Conservation (phyloP, 2,888 invertebrate genomes). For the Zonitis immaculata region DNA sequence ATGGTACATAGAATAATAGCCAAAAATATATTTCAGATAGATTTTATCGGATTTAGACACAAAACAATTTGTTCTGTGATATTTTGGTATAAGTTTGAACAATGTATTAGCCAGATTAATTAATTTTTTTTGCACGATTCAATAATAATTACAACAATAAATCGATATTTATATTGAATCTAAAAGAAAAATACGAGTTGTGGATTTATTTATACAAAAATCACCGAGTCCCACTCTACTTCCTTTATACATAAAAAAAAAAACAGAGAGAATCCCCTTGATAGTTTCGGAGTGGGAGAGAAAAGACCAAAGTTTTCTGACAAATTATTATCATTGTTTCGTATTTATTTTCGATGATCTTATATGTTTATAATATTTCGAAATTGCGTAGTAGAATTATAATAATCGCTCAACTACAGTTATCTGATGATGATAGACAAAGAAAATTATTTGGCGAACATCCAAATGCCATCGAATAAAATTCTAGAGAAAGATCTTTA, state of each 20-base stretch:
- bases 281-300: not conserved
- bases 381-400: too few relatives aligned
- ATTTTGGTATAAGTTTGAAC: slow-evolving; percentile 52
- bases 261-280: not conserved
- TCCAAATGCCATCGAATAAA: too few relatives aligned
- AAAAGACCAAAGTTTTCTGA: not conserved
- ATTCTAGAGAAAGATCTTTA: too few relatives aligned
- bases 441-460: too few relatives aligned
- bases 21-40: slow-evolving; percentile 44
- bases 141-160: too few relatives aligned
- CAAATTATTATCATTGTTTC: not conserved
- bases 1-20: slow-evolving; percentile 48
- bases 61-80: slow-evolving; percentile 54
- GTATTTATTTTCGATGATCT: not conserved
- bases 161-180: too few relatives aligned
- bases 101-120: slow-evolving; percentile 38
- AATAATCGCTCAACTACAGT: too few relatives aligned
- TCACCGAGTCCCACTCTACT: too few relatives aligned
- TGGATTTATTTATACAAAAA: not conserved
- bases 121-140: too few relatives aligned
- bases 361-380: too few relatives aligned
- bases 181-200: not conserved
- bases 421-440: too few relatives aligned
- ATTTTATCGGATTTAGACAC: slow-evolving; percentile 45
- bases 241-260: too few relatives aligned